A percentile compares a stretch with the other conserved stretches of the same genome.
Conservation (phyloP, 2,888 invertebrate species). For the Uloborus plumipes region DNA sequence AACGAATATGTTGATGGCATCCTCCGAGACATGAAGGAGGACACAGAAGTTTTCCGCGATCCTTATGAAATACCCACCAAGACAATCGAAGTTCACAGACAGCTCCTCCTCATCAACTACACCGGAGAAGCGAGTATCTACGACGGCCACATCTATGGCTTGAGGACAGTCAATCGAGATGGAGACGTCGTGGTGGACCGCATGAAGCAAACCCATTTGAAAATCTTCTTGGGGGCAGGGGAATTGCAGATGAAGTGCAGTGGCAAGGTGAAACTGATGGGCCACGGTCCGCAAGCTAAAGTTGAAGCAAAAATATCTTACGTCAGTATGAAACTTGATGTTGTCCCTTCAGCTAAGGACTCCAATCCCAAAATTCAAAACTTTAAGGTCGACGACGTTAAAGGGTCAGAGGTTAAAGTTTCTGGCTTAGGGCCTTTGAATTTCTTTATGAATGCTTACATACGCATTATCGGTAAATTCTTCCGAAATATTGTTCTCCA, state of each 20-base stretch:
- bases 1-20: slow-evolving; percentile 52
- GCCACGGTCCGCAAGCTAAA: slow-evolving; percentile 42
- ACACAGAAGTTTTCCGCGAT: slow-evolving; percentile 43
- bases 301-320: slow-evolving; percentile 38
- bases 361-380: slow-evolving; percentile 49
- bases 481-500: slow-evolving; percentile 25
- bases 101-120: slow-evolving; percentile 44
- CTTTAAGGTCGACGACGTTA: slow-evolving; percentile 57
- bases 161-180: slow-evolving; percentile 45
- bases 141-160: slow-evolving; percentile 45
- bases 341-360: slow-evolving; percentile 28
- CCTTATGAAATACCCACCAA: slow-evolving; percentile 50
- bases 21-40: slow-evolving; percentile 38
- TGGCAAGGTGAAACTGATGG: slow-evolving; percentile 56
- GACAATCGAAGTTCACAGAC: slow-evolving; percentile 33
- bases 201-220: slow-evolving; percentile 41
- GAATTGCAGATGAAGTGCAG: slow-evolving; percentile 51
- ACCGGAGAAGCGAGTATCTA: slow-evolving; percentile 53
- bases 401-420: slow-evolving; percentile 48
- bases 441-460: slow-evolving; percentile 35
- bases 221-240: slow-evolving; percentile 56
- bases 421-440: slow-evolving; percentile 42
- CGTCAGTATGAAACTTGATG: slow-evolving; percentile 48
- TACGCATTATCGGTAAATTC: slow-evolving; percentile 11
- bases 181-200: slow-evolving; percentile 48